Conservation (phyloP, 2,797 vertebrate species). For the Halcyon smyrnensis region DNA sequence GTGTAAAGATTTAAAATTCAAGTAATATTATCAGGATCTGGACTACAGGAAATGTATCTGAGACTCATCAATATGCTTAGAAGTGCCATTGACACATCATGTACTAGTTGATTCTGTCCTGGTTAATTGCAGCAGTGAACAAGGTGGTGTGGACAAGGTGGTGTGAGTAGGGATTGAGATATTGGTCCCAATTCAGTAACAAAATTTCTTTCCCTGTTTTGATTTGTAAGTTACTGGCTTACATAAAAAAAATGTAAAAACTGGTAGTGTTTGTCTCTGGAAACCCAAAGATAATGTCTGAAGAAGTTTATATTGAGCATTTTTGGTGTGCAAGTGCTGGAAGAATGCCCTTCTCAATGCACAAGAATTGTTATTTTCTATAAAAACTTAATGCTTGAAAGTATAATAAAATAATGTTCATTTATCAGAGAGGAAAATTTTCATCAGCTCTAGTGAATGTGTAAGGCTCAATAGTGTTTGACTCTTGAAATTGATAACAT, state of each 20-base stretch:
- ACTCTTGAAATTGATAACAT: not conserved
- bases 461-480: not conserved
- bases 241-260: not conserved
- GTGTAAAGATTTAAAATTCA: not conserved
- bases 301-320: not conserved
- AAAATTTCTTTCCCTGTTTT: not conserved
- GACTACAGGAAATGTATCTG: not conserved
- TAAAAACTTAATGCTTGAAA: not conserved
- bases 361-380: not conserved
- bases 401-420: not conserved
- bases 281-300: not conserved
- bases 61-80: not conserved
- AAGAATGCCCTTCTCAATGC: not conserved
- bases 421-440: not conserved
- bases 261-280: not conserved
- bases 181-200: not conserved
- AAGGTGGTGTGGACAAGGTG: not conserved
- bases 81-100: not conserved
- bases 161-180: accelerated
- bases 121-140: not conserved
- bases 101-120: not conserved
- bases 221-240: not conserved
- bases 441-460: not conserved
- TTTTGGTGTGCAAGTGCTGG: accelerated
- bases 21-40: not conserved